Percentiles rank a stretch among this genome's conserved stretches.
Conservation (phyloP, 2,888 invertebrate genomes). For the Euproctis similis region DNA sequence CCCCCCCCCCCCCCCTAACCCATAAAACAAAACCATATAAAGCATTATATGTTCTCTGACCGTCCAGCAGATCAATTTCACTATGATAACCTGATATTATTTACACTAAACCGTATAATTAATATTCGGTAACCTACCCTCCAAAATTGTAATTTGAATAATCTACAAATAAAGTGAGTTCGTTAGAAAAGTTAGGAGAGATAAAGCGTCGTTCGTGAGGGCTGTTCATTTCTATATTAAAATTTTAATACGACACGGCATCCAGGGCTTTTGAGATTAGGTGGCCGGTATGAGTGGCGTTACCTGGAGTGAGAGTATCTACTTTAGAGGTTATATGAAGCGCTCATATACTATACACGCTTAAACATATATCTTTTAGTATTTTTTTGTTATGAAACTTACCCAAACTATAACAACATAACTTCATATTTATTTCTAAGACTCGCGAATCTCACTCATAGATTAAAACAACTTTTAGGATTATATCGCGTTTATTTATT, state of each 20-base stretch:
- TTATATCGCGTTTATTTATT: too few species aligned
- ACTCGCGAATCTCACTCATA: too few species aligned
- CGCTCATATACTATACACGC: too few species aligned
- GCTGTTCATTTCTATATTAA: slow-evolving; percentile 36
- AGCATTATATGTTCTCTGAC: too few species aligned
- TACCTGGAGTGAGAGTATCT: slow-evolving; percentile 22
- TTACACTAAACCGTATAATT: slow-evolving; percentile 15
- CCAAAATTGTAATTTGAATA: slow-evolving; percentile 34
- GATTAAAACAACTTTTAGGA: too few species aligned
- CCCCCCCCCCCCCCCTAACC: too few species aligned
- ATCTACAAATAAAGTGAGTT: slow-evolving; percentile 33
- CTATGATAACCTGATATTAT: slow-evolving; percentile 11
- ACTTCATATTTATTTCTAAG: too few species aligned
- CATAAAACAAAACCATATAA: too few species aligned
- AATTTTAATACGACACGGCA: slow-evolving; percentile 35
- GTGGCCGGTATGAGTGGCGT: slow-evolving; percentile 14
- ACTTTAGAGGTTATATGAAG: too few species aligned
- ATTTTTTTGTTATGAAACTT: slow-evolving; percentile 19
- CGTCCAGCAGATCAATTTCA: too few species aligned
- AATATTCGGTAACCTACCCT: slow-evolving; percentile 18
- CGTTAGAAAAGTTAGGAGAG: slow-evolving; percentile 35
- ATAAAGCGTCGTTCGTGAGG: slow-evolving; percentile 21
- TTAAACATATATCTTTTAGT: slow-evolving; percentile 14
- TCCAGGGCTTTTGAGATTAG: slow-evolving; percentile 34
- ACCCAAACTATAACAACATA: too few species aligned